Conservation (phyloP, 2,888 invertebrate genomes). For the Cephus spinipes region DNA sequence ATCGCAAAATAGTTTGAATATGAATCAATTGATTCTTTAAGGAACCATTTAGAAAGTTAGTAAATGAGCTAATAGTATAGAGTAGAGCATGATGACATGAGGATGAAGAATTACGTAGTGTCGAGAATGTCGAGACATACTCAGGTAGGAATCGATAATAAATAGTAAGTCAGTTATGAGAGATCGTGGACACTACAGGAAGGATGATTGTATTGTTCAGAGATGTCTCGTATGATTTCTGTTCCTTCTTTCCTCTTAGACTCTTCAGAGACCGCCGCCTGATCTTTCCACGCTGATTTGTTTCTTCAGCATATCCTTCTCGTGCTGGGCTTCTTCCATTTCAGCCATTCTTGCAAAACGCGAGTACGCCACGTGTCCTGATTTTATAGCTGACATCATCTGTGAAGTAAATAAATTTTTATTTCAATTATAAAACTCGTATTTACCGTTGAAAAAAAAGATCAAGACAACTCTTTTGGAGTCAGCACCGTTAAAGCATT, state of each 20-base stretch:
- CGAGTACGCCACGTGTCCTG: constrained; percentile 94
- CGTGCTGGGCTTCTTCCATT: constrained; percentile 87
- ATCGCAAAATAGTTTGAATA: not conserved
- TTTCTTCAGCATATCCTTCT: constrained; percentile 80
- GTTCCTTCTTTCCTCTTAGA: not conserved
- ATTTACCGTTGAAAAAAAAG: not conserved
- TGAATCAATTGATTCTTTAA: not conserved
- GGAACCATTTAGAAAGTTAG: not conserved
- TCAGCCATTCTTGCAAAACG: constrained; percentile 96
- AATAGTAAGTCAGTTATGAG: not conserved
- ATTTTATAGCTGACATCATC: constrained; percentile 99
- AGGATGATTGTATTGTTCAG: not conserved
- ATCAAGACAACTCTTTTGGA: not conserved
- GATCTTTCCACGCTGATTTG: constrained; percentile 90
- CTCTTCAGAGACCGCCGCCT: constrained; percentile 89
- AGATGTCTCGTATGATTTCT: not conserved
- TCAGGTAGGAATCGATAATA: not conserved
- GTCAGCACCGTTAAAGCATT: not conserved
- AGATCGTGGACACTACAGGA: not conserved
- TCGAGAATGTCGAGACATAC: not conserved
- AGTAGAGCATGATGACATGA: not conserved
- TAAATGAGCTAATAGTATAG: not conserved
- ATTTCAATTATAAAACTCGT: not conserved
- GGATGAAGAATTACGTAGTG: not conserved
- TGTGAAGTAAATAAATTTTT: constrained; percentile 63